Conservation (phyloP, 2,113 vertebrate genomes). For the Peromyscus maniculatus region DNA sequence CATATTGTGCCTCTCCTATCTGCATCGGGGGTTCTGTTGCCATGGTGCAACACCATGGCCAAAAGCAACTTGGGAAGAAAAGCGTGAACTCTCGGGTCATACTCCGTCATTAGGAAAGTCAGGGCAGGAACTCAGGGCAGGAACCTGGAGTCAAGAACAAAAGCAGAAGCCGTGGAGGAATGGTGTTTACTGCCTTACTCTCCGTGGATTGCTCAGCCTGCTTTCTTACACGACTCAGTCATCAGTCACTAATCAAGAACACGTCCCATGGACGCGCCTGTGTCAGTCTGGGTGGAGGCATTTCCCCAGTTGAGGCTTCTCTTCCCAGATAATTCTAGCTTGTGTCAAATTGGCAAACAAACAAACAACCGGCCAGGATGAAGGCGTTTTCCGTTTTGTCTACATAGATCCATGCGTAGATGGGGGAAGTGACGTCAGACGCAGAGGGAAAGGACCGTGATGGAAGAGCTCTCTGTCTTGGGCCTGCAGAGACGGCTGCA, state of each 20-base stretch:
- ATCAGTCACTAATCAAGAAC: neutral
- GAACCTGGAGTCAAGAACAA: neutral
- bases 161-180: neutral
- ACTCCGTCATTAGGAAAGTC: neutral
- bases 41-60: neutral
- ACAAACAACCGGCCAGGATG: neutral
- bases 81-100: neutral
- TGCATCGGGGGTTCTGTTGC: neutral
- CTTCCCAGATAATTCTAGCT: neutral
- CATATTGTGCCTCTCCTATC: neutral
- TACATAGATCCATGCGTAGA: neutral
- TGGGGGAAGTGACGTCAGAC: constrained; percentile 23
- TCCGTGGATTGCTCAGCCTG: neutral
- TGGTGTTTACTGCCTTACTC: neutral
- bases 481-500: neutral
- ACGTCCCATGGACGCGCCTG: neutral
- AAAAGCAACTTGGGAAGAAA: neutral
- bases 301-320: neutral
- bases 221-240: neutral
- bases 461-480: neutral
- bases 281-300: neutral
- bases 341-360: neutral
- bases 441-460: neutral
- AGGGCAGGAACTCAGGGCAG: neutral
- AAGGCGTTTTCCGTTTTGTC: neutral